Evolutionary conservation across 2,797 vertebrate species (phyloP).

Genomic region (Dicrostonyx torquatus): DNA sequence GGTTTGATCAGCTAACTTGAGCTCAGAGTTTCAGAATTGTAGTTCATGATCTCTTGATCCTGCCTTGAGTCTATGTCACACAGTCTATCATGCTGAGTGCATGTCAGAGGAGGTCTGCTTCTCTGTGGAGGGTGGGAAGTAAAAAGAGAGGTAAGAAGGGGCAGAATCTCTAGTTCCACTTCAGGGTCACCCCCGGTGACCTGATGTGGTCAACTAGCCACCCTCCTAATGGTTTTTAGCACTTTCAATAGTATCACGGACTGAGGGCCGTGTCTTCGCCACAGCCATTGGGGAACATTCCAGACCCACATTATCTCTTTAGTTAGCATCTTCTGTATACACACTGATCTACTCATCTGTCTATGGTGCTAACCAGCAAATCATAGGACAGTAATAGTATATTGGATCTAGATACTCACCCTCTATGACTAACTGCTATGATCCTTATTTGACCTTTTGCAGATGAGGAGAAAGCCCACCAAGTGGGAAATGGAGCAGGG

Average conservation of each 20-base stretch:
- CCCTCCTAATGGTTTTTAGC: neutral
- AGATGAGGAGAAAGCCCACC: neutral
- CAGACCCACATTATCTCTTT: neutral
- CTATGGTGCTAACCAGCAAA: neutral
- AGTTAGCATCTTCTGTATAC: neutral
- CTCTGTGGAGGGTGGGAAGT: neutral
- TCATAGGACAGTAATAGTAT: neutral
- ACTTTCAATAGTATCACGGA: neutral
- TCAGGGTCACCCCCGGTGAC: neutral
- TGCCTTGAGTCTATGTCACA: neutral
- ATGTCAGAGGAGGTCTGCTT: neutral
- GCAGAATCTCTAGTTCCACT: neutral
- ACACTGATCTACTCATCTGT: neutral
- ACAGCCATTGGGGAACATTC: neutral
- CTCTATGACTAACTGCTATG: neutral
- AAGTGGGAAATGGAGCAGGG: neutral
- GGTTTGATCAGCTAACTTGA: neutral
- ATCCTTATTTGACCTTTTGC: neutral
- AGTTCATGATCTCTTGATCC: neutral
- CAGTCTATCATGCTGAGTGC: neutral
- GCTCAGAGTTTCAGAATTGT: neutral
- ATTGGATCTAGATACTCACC: neutral
- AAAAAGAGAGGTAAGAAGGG: neutral
- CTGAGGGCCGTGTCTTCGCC: neutral
- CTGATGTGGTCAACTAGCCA: neutral